These are phyloP conservation scores for Eurosta solidaginis DNA, from an alignment of 1,140 invertebrate species.

Conservation along the genomic window DNA sequence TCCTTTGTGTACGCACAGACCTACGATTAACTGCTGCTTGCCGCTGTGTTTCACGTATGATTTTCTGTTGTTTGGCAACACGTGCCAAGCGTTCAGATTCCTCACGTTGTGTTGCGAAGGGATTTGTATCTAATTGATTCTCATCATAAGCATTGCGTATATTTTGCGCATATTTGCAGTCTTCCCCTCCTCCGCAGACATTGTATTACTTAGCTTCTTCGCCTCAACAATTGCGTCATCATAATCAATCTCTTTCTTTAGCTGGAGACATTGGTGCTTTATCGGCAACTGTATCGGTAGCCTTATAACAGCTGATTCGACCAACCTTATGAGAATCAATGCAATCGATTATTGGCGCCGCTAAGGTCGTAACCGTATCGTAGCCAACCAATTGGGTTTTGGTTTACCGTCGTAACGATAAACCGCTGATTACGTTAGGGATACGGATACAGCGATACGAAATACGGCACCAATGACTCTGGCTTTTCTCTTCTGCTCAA, in stretches of 20 bases:
- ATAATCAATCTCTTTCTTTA: background rate
- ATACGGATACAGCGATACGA: too few species aligned
- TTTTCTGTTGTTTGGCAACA: constrained; percentile 82
- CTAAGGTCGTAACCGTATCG: too few species aligned
- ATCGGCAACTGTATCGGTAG: too few species aligned
- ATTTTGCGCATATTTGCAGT: constrained; percentile 77
- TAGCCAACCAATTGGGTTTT: too few species aligned
- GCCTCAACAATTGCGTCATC: background rate
- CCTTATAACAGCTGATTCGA: too few species aligned
- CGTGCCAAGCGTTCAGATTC: constrained; percentile 84
- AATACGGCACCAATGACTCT: too few species aligned
- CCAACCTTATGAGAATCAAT: too few species aligned
- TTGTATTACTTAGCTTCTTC: background rate
- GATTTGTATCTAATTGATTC: constrained; percentile 87
- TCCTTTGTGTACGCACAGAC: constrained; percentile 69
- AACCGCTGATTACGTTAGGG: too few species aligned
- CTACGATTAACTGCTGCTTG: constrained; percentile 42
- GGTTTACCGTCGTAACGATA: too few species aligned
- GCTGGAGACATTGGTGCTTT: too few species aligned
- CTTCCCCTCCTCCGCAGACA: constrained; percentile 63
- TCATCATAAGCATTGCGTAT: constrained; percentile 92
- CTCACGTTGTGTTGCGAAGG: constrained; percentile 87
- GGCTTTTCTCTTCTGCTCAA: background rate
- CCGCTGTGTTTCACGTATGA: constrained; percentile 70
- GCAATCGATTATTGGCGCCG: too few species aligned